Evolutionary conservation across 2,113 vertebrate species (phyloP), one percentile per base, ranked within the genome.

Genomic region (Actenoides lindsayi): DNA sequence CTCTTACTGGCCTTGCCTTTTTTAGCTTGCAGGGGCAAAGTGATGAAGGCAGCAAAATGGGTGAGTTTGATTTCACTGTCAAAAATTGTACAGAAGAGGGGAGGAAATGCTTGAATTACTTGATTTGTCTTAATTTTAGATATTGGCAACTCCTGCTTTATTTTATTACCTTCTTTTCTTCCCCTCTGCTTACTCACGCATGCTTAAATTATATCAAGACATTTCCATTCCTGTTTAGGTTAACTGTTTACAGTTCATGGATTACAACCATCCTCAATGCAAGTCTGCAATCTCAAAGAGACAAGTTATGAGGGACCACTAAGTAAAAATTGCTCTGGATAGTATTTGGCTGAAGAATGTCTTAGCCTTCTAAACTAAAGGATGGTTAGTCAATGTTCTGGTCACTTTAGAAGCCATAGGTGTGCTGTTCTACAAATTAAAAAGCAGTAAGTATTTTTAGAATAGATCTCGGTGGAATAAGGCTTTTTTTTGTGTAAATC

Each of bases 371-470:
- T 84, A 57, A 92, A 64, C 35, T 48, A 42, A 73, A 74, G 56
- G 39, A 78, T 83, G 31, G 12, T 57, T 74, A 88, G 39, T 85
- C 78, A 80, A 1, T 70, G 62, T 65, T 69, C 18, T 76, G n/a
- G 16, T 83, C 37, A 7, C 69, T 77, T 75, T 50, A 86, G 86
- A 80, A 87, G 81, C 67, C 42, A 23, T 42, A 89, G 31, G 53
- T 67, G 17, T 86, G 41, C 59, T 90, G 53, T 41, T 67, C 78
- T 86, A 42, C 78, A 70, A 13, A 24, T 74, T 51, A 35, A 67
- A 90, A 95, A 91, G 46, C 71, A 92, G 87, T 89, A 93, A 88
- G 82, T 95, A 83, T 73, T 91, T 78, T 80, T 20, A 16, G 85
- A 79, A 24, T 50, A 5, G 8, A 79, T 74, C 16, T 90, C 1